Evolutionary conservation across 2,888 invertebrate species (phyloP), one percentile per base, ranked within the genome.

Genomic region (Orthosia cruda): DNA sequence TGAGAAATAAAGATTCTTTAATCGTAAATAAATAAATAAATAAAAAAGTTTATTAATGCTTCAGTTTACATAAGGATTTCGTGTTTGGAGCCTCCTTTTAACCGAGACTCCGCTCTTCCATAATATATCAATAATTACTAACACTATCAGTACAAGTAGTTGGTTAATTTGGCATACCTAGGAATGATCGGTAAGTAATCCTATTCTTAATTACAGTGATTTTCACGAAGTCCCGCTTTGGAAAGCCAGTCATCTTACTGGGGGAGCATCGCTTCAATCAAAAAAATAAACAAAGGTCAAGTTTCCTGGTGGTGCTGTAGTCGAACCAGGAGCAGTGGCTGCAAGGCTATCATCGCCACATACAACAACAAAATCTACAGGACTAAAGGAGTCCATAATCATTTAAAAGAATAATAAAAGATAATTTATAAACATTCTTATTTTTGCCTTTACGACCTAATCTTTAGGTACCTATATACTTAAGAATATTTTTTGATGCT

Each of bases 161-260:
- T 26, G 26, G 26, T 26, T 26, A 26, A 26, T 26, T 26, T 26
- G 26, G 26, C 26, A 26, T 26, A 26, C 26, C 26, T 26, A 26
- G 26, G 26, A 26, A 26, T 26, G 26, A 26, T 26, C 26, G 26
- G n/a, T 61, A 65, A 59, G 23, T 64, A 68, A 50, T 59, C 16
- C 3, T 4, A 15, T 15, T 59, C 16, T n/a, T 26, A 12, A 62
- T 89, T 85, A 20, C 83, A 88, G 88, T 90, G 7, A 80, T 92
- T 23, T 92, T 91, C 50, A 88, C 90, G 5, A 80, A 61, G 49
- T 89, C 88, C 7, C 84, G 87, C 16, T 76, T 26, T 2, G 93
- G 92, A 0, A 89, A 67, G 7, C 89, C 89, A 0, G 87, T 87
- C 0, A 91, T 93, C 23, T 45, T 91, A 50, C 85, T 92, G 11